phyloP scores from a whole-genome alignment of 2,113 vertebrate species.

The Podilymbus podiceps region DNA sequence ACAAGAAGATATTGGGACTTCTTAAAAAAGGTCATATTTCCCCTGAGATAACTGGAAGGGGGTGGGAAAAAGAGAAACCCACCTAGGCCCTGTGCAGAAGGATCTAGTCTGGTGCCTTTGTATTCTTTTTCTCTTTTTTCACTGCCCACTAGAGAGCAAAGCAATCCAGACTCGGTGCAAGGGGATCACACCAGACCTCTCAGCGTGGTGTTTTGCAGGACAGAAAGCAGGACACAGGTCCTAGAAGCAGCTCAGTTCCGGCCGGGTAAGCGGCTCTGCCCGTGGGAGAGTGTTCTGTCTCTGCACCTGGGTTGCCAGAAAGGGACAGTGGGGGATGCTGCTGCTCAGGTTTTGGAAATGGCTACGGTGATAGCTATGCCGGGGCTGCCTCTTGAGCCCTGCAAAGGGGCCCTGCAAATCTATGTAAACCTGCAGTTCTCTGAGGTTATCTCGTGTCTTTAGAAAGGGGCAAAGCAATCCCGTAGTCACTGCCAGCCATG shows the following conservation, averaged over 20 bases:
- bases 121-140: neutral
- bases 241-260: neutral
- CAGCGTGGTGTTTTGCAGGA: neutral
- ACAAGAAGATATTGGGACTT: neutral
- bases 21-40: neutral
- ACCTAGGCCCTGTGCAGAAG: neutral
- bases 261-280: rapidly evolving
- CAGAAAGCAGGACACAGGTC: neutral
- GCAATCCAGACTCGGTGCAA: neutral
- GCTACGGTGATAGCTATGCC: rapidly evolving
- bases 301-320: neutral
- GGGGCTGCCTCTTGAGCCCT: neutral
- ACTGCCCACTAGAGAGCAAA: neutral
- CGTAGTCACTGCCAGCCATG: neutral
- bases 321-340: neutral
- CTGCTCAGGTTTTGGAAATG: neutral
- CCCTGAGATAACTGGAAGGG: neutral
- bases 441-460: neutral
- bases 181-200: neutral
- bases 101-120: neutral
- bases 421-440: neutral
- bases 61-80: neutral
- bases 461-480: neutral
- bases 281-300: rapidly evolving
- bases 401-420: neutral